Percentiles rank a stretch among this genome's conserved stretches.
Evolutionary conservation across 2,888 invertebrate species (phyloP).

Genomic region (Eurois occulta): DNA sequence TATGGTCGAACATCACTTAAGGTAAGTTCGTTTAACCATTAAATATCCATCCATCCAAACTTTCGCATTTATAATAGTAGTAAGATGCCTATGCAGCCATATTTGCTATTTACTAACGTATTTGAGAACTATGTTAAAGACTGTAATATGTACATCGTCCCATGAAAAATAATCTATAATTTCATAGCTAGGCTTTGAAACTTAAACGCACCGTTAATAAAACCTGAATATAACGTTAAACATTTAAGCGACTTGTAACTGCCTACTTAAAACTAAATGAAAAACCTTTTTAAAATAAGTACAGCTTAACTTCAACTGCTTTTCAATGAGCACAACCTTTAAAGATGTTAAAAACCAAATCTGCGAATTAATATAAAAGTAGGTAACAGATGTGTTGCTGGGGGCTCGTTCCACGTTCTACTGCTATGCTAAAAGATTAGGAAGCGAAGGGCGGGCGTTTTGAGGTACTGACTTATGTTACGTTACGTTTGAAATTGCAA

Average conservation of each 20-base stretch:
- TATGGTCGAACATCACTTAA: too few relatives aligned
- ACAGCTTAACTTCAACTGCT: background rate
- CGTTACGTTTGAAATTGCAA: background rate
- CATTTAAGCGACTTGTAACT: background rate
- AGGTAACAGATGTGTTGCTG: background rate
- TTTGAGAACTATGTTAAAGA: background rate
- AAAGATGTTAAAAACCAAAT: background rate
- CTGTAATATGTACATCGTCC: too few relatives aligned
- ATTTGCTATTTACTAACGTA: too few relatives aligned
- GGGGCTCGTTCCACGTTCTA: background rate
- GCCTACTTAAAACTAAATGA: slow-evolving; percentile 1
- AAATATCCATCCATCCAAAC: too few relatives aligned
- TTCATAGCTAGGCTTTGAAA: background rate
- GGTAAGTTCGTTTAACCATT: too few relatives aligned
- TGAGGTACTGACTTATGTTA: background rate
- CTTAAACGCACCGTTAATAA: background rate
- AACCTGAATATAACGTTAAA: background rate
- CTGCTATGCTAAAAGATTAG: background rate
- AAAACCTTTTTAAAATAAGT: background rate
- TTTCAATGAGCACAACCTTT: background rate
- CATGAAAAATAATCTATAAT: background rate
- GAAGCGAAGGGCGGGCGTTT: too few relatives aligned
- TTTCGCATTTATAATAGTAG: background rate
- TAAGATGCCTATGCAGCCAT: too few relatives aligned
- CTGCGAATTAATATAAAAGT: background rate